A percentile compares a stretch with the other conserved stretches of the same genome.
Evolutionary conservation across 2,888 invertebrate species (phyloP).

Genomic region (Cataglyphis altisquamis): DNA sequence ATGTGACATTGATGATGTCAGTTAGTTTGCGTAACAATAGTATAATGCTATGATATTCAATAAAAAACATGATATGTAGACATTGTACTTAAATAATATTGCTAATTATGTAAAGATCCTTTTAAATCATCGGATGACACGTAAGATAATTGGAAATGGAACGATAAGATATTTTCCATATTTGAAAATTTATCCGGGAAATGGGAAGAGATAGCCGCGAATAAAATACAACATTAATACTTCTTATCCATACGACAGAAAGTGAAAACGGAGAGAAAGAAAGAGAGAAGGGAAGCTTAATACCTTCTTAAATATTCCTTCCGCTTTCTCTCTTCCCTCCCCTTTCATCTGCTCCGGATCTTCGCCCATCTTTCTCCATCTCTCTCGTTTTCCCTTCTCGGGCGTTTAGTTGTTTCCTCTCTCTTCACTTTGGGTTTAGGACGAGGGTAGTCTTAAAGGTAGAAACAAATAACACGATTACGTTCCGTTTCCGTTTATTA

Average conservation of each 20-base stretch:
- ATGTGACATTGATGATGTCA: not conserved
- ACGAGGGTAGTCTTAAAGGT: conserved; percentile 80
- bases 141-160: conserved; percentile 59
- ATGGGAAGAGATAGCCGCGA: conserved; percentile 72
- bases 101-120: not conserved
- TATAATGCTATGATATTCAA: not conserved
- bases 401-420: conserved; percentile 16
- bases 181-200: conserved; percentile 80
- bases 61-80: not conserved
- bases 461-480: conserved; percentile 86
- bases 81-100: not conserved
- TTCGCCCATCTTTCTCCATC: conserved; percentile 56
- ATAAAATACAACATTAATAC: conserved; percentile 83
- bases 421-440: conserved; percentile 73
- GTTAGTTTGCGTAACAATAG: not conserved
- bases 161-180: conserved; percentile 76
- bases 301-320: conserved; percentile 86
- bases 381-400: conserved; percentile 28
- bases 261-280: conserved; percentile 55
- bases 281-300: conserved; percentile 79
- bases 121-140: not conserved
- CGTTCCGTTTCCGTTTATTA: conserved; percentile 86
- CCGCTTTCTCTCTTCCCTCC: conserved; percentile 73
- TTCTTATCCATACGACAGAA: conserved; percentile 73
- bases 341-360: conserved; percentile 60